Conservation (phyloP, 2,888 invertebrate species). For the Conistra vaccinii region DNA sequence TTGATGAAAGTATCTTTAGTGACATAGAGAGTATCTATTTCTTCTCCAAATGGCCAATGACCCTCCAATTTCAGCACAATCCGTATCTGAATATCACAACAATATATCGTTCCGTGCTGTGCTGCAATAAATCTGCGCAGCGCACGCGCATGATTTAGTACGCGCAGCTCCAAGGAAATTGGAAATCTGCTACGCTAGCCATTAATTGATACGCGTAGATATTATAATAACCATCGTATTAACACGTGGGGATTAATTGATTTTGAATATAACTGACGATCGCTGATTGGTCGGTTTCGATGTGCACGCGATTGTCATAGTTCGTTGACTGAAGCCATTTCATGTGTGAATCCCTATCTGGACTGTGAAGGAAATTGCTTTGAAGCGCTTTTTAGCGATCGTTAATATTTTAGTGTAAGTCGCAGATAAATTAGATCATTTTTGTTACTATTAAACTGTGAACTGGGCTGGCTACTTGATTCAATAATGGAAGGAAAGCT, state of each 20-base stretch:
- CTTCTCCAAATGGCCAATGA: slow-evolving; percentile 13
- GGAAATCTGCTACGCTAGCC: slow-evolving; percentile 64
- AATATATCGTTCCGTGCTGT: slow-evolving; percentile 59
- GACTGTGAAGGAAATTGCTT: not conserved
- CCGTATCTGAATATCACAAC: slow-evolving; percentile 51
- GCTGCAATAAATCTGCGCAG: slow-evolving; percentile 59
- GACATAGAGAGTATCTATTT: not conserved
- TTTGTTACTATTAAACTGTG: not conserved
- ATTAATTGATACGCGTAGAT: slow-evolving; percentile 66
- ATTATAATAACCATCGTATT: slow-evolving; percentile 58
- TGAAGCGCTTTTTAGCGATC: slow-evolving; percentile 3
- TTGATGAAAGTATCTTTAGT: not conserved
- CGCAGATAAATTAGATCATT: not conserved
- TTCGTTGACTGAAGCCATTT: slow-evolving; percentile 43
- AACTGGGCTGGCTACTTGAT: not conserved
- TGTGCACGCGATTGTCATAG: slow-evolving; percentile 53
- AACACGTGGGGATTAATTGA: slow-evolving; percentile 59
- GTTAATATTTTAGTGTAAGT: not conserved
- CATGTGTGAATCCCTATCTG: slow-evolving; percentile 16
- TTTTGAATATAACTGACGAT: slow-evolving; percentile 44
- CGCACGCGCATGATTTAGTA: slow-evolving; percentile 62
- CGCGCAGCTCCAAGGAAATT: slow-evolving; percentile 62
- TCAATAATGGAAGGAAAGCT: slow-evolving; percentile 1
- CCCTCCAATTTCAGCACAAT: slow-evolving; percentile 35
- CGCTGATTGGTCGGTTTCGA: slow-evolving; percentile 19